Conservation (phyloP, 2,888 invertebrate species). For the Diaprepes abbreviatus region DNA sequence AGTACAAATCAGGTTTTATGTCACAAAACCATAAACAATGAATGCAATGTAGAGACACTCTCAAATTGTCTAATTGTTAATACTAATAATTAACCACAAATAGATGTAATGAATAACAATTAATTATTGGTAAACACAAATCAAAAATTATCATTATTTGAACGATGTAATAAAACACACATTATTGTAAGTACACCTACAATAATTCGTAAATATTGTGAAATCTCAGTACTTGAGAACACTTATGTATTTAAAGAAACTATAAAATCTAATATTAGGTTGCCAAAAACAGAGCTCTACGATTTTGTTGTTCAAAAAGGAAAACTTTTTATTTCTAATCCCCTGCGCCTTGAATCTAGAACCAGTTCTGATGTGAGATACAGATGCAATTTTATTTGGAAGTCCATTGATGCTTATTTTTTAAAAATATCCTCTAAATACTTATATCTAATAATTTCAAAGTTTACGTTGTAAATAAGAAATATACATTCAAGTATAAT, state of each 20-base stretch:
- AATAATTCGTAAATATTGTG: slow-evolving; percentile 10
- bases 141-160: slow-evolving; percentile 17
- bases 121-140: slow-evolving; percentile 16
- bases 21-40: not conserved
- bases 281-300: not conserved
- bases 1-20: not conserved
- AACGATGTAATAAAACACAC: slow-evolving; percentile 20
- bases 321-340: too few species aligned
- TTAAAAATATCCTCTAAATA: too few species aligned
- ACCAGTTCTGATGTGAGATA: too few species aligned
- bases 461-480: too few species aligned
- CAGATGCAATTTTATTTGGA: too few species aligned
- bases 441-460: too few species aligned
- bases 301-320: slow-evolving; percentile 10
- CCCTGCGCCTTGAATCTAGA: too few species aligned
- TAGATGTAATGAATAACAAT: slow-evolving; percentile 5
- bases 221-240: slow-evolving; percentile 8
- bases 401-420: too few species aligned
- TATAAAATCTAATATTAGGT: not conserved
- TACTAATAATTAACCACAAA: slow-evolving; percentile 9
- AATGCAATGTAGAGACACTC: slow-evolving; percentile 2
- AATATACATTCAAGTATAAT: too few species aligned
- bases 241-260: slow-evolving; percentile 10
- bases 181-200: not conserved
- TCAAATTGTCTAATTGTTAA: slow-evolving; percentile 9